These are phyloP conservation scores for Oreonectes daqikongensis DNA, from an alignment of 2,797 vertebrate genomes.

Conservation along the genomic window DNA sequence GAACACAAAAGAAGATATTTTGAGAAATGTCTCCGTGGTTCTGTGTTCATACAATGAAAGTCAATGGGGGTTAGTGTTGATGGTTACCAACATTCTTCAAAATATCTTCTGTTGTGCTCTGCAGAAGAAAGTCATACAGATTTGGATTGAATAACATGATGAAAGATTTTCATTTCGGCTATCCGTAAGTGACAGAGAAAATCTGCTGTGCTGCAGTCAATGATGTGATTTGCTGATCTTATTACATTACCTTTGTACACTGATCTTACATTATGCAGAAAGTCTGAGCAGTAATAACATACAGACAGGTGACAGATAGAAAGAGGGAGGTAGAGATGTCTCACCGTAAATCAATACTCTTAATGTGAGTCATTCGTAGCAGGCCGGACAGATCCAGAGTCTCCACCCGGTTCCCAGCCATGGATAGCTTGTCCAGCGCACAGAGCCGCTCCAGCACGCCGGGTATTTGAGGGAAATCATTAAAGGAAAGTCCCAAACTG, in stretches of 20 bases:
- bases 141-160: neutral
- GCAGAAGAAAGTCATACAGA: no score
- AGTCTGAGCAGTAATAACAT: slow-evolving; percentile 36
- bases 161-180: no score
- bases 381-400: slow-evolving; percentile 80
- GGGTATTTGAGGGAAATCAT: slow-evolving; percentile 86
- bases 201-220: slow-evolving; percentile 20
- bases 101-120: no score
- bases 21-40: no score
- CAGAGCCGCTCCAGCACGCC: slow-evolving; percentile 83
- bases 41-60: no score
- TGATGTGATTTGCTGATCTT: slow-evolving; percentile 42
- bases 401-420: slow-evolving; percentile 90
- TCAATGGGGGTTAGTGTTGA: no score
- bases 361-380: slow-evolving; percentile 84
- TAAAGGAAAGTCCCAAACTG: slow-evolving; percentile 91
- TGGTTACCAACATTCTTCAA: no score
- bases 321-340: slow-evolving; percentile 36
- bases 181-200: no score
- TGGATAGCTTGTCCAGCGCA: slow-evolving; percentile 84
- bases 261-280: slow-evolving; percentile 52
- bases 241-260: slow-evolving; percentile 50
- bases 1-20: no score
- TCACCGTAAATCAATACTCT: slow-evolving; percentile 91
- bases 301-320: slow-evolving; percentile 8